Base-by-base conservation (phyloP, 2,888 invertebrate genomes). In the Gryllus longicercus region DNA sequence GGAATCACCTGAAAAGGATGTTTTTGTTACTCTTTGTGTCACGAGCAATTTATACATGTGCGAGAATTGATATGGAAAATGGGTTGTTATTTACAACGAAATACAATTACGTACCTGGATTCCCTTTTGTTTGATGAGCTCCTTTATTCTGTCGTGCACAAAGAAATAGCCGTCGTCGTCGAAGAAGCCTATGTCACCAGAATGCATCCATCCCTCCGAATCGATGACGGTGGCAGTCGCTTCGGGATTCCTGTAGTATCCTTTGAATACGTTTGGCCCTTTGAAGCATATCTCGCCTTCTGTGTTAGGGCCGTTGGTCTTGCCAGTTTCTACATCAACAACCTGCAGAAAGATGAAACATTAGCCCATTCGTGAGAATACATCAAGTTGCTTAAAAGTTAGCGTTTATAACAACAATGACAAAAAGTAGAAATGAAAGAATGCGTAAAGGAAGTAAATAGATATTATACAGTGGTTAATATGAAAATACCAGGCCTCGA, bases 61-160 rank as follows among this genome's bases (percentile, higher is more conserved):
- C n/a, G 14, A 63, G 16, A 63, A 1, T 63, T 63, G 16, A 8
- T 10, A 0, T 16, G 3, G 5, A 63, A 63, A 63, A 18, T 0
- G n/a, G 63, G n/a, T 18, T 63, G n/a, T 63, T 18, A 18, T 63
- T 18, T 63, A 63, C 63, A 63, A 16, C 12, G 16, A 63, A 18
- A 16, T 63, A 63, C 63, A 18, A 63, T 0, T 11, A 49, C 81
- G 84, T 84, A 89, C 90, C 86, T 90, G 90, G 85, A 92, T 94
- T 75, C 93, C 96, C 86, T 96, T 96, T 85, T 95, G 96, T 86
- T 97, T 97, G 84, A 97, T 96, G 51, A 97, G 91, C 85, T 96
- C 96, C 86, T 97, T 97, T 25, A 96, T 88, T 82, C 97, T 89
- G 86, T 96, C 97, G 2, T 96, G 93, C 82, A 96, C 92, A 85